Conservation (phyloP, 2,888 invertebrate species). For the Antheraea assamensis region DNA sequence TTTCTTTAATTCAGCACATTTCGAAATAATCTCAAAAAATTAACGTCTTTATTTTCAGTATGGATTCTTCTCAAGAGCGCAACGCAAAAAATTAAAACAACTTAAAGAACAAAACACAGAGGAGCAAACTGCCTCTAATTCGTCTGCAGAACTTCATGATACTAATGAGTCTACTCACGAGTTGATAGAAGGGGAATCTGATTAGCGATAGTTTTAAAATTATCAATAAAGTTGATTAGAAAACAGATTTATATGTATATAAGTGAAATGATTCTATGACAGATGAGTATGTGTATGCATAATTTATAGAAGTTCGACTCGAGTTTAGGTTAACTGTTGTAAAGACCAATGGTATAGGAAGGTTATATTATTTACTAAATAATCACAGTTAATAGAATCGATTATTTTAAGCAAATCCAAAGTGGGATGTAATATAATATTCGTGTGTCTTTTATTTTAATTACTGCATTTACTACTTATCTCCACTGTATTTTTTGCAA, state of each 20-base stretch:
- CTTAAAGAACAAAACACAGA: conserved; percentile 44
- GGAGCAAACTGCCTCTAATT: not conserved
- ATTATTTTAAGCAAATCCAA: too few species aligned
- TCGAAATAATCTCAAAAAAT: not conserved
- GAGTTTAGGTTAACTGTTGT: not conserved
- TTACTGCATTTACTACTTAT: too few species aligned
- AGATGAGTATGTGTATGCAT: not conserved
- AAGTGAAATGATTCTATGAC: not conserved
- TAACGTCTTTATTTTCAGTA: conserved; percentile 46
- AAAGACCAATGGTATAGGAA: not conserved
- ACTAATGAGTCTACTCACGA: conserved; percentile 30
- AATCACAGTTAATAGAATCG: too few species aligned
- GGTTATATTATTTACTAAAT: not conserved
- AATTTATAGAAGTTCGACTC: not conserved
- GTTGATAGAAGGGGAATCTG: conserved; percentile 31
- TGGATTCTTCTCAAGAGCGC: conserved; percentile 61
- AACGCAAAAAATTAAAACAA: conserved; percentile 51
- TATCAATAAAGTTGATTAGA: not conserved
- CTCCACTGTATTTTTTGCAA: too few species aligned
- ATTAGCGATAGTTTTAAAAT: conserved; percentile 20
- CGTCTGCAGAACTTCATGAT: not conserved
- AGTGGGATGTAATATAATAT: too few species aligned
- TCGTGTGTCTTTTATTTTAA: too few species aligned
- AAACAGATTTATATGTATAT: not conserved
- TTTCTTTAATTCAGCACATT: not conserved